phyloP scores from a whole-genome alignment of 2,113 vertebrate genomes.

The Nesogale talazaci region DNA sequence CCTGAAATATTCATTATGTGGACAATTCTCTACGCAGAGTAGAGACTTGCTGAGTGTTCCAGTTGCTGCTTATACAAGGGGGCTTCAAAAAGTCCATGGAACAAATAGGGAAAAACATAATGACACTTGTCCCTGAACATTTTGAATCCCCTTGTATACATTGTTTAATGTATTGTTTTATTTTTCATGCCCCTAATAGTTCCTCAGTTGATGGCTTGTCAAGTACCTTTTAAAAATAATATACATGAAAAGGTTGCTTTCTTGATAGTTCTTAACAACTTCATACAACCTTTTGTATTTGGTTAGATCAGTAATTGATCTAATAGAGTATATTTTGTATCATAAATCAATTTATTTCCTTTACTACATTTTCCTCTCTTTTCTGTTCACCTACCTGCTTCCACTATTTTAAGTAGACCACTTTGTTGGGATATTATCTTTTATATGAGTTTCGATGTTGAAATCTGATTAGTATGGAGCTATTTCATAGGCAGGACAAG shows the following conservation, averaged over 20 bases:
- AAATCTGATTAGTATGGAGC: background rate
- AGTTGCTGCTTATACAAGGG: conserved; percentile 36
- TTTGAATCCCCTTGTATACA: background rate
- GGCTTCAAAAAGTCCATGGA: too few species aligned
- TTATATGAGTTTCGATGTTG: background rate
- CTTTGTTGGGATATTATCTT: background rate
- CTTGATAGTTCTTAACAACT: conserved; percentile 35
- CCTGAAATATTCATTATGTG: conserved; percentile 86
- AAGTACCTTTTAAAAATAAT: background rate
- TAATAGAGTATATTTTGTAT: background rate
- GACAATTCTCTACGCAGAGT: conserved; percentile 74
- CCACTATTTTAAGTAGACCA: background rate
- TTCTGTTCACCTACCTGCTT: background rate
- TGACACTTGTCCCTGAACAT: too few species aligned
- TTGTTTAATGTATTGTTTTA: conserved; percentile 7
- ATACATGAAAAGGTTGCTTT: background rate
- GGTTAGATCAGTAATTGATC: too few species aligned
- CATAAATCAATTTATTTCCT: background rate
- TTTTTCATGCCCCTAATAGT: background rate
- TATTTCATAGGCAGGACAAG: background rate
- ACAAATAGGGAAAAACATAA: too few species aligned
- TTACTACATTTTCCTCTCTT: background rate
- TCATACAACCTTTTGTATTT: background rate
- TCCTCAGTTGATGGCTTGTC: conserved; percentile 27
- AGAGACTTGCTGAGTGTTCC: conserved; percentile 72